Evolutionary conservation across 1,140 invertebrate genomes (phyloP).

Genomic region (Aricia agestis): DNA sequence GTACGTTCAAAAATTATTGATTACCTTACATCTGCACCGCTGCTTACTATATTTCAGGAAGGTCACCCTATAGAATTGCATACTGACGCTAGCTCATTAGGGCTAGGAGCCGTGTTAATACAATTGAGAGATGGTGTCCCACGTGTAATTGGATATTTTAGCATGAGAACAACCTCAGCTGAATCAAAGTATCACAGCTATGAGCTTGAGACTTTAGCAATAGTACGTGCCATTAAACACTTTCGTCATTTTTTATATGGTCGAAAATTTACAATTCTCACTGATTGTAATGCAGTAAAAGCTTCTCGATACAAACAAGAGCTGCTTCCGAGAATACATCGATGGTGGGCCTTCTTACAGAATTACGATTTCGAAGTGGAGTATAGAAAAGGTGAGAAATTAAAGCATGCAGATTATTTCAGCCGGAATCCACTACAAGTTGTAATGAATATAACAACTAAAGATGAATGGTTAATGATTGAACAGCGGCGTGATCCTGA

Average conservation of each 20-base stretch:
- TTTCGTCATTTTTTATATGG: constrained; percentile 31
- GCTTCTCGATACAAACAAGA: constrained; percentile 25
- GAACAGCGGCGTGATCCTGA: constrained; percentile 26
- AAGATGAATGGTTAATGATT: constrained; percentile 25
- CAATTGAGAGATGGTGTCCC: constrained; percentile 18
- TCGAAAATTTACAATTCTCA: constrained; percentile 29
- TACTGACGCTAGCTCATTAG: constrained; percentile 29
- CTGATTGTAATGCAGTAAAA: constrained; percentile 31
- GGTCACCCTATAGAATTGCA: constrained; percentile 20
- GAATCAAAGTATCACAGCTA: constrained; percentile 66
- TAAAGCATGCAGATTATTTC: constrained; percentile 34
- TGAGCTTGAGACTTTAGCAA: constrained; percentile 61
- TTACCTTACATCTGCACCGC: constrained; percentile 32
- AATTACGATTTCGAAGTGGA: constrained; percentile 32
- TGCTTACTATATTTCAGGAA: constrained; percentile 28
- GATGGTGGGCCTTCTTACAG: constrained; percentile 35
- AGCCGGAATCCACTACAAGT: constrained; percentile 30
- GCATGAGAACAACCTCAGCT: constrained; percentile 44
- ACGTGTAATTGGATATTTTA: constrained; percentile 49
- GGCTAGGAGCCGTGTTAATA: constrained; percentile 24
- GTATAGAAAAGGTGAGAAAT: constrained; percentile 27
- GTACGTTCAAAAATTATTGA: constrained; percentile 28
- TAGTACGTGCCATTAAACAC: constrained; percentile 28
- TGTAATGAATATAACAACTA: constrained; percentile 19
- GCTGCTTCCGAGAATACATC: constrained; percentile 24